Evolutionary conservation across 92 coral and sea anemone genomes (phyloP), one percentile per base, ranked within the genome.

Genomic region (Phenganax stokvisi): DNA sequence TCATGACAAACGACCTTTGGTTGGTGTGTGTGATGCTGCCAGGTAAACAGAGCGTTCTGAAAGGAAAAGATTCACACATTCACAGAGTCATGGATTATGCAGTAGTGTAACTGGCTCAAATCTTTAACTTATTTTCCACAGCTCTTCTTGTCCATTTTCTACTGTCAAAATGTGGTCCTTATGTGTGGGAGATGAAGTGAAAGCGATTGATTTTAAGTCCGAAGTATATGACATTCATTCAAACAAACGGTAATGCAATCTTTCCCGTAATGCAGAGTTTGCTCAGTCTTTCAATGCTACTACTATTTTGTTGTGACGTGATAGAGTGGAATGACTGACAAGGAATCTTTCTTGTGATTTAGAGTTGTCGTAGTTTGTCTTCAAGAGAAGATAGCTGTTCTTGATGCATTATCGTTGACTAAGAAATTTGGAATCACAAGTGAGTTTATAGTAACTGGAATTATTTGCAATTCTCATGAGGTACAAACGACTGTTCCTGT

Each of bases 11-110:
- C 88, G 98, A 71, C 98, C 98, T 28, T 89, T 93, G 25, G 90
- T 93, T 89, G 97, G 93, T 87, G 90, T 90, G 55, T 93, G 98
- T 87, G 97, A 91, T 91, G 98, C 98, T 69, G 97, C 98, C 77
- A 93, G 97, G 97, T 91, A 81, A 15, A 37, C 47, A 1, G 47
- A 37, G 47, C 25, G 0, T 20, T 20, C 25, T 20, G 47, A 37
- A 37, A 37, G 5, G 47, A 37, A 5, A 37, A 1, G 47, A 37
- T 5, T 37, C 47, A 37, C 5, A 37, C 47, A 37, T 37, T 37
- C 47, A 37, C 47, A 37, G 47, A 37, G 2, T 37, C 47, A 37
- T 5, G 2, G 47, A 37, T 37, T 37, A 37, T 37, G 5, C 5
- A 5, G 47, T 37, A 1, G 47, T 37, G 47, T 37, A 37, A 37